phyloP scores from a whole-genome alignment of 2,113 vertebrate genomes.

The Athene cunicularia region DNA sequence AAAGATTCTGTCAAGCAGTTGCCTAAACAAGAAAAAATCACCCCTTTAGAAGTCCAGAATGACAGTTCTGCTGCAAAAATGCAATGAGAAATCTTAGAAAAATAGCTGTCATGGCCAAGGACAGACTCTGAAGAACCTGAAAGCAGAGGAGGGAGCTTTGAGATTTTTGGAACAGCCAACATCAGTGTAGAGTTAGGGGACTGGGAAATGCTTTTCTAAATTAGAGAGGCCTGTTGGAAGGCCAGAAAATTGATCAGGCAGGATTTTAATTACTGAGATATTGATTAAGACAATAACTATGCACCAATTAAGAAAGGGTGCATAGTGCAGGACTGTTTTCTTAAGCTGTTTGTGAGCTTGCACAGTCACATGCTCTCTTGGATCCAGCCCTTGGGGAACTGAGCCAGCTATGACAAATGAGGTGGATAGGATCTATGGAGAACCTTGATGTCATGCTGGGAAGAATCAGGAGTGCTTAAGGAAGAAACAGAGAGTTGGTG shows the following conservation, averaged over 20 bases:
- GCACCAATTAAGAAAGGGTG: not conserved
- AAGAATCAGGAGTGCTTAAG: not conserved
- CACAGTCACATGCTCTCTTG: not conserved
- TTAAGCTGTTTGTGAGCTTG: slow-evolving; percentile 17
- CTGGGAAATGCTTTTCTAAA: not conserved
- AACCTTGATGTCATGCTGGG: not conserved
- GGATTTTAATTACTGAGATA: slow-evolving; percentile 43
- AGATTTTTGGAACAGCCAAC: not conserved
- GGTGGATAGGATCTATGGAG: not conserved
- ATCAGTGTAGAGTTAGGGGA: not conserved
- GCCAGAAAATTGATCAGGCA: slow-evolving; percentile 15
- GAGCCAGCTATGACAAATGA: slow-evolving; percentile 2
- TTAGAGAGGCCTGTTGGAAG: not conserved
- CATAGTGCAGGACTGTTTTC: not conserved
- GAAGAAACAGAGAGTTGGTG: not conserved
- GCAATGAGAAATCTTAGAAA: slow-evolving; percentile 14
- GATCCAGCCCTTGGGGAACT: not conserved
- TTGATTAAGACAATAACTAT: slow-evolving; percentile 33
- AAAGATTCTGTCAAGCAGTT: too few relatives aligned
- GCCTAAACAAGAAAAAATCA: too few relatives aligned
- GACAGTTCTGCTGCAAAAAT: not conserved
- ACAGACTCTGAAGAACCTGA: not conserved
- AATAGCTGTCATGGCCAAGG: not conserved
- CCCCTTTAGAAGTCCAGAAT: too few relatives aligned
- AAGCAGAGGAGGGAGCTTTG: not conserved